A percentile compares a stretch with the other conserved stretches of the same genome.
These are phyloP conservation scores for Vireo griseus DNA, from an alignment of 2,797 vertebrate genomes.

Conservation along the genomic window DNA sequence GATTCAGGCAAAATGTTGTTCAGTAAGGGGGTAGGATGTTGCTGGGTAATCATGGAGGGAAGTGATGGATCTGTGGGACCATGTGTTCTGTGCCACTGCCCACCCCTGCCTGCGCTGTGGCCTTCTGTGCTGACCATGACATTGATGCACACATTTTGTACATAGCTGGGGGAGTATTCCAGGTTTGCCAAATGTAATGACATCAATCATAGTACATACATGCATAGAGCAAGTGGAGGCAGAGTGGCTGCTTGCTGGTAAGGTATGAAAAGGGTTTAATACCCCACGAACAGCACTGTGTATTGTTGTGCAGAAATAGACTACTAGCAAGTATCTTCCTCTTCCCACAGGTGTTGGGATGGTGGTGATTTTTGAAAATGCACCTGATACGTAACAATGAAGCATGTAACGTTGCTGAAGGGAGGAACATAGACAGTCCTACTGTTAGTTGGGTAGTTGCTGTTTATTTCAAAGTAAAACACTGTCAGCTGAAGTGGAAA, in stretches of 20 bases:
- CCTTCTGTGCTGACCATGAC: neutral
- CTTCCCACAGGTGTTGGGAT: neutral
- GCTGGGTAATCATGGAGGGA: neutral
- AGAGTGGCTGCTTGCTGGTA: neutral
- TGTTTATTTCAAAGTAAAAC: neutral
- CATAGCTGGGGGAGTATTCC: neutral
- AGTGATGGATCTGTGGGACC: neutral
- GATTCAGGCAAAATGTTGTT: neutral
- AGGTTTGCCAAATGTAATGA: neutral
- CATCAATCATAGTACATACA: neutral
- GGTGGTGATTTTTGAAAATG: neutral
- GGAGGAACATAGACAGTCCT: neutral
- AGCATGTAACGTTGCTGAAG: neutral
- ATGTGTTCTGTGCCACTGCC: neutral
- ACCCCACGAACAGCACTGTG: neutral
- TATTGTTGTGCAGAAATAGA: neutral
- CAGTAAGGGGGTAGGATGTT: neutral
- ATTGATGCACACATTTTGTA: accelerated
- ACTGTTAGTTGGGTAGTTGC: neutral
- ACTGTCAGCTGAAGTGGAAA: neutral
- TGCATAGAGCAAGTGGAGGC: neutral
- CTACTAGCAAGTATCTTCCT: neutral
- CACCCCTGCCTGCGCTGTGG: accelerated
- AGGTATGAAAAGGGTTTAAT: neutral
- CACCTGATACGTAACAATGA: neutral